Base-by-base conservation (phyloP, 2,888 invertebrate genomes). In the Morpho achilles region DNA sequence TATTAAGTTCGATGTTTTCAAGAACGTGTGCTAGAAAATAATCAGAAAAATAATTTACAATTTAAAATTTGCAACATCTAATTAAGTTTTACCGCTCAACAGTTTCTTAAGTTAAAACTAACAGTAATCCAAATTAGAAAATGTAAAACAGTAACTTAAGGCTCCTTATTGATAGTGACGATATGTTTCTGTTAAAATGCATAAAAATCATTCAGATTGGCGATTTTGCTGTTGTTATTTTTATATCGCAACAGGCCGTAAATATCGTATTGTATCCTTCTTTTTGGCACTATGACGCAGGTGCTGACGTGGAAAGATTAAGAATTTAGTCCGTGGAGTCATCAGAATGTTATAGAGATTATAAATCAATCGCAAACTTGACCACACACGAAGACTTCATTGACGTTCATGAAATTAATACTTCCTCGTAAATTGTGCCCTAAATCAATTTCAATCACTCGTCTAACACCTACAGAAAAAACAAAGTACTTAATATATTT, bases 211-310 rank as follows among this genome's bases (percentile, higher is more conserved):
- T 32, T 32, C 32, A 32, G 32, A 32, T 32, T 32, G 42, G 50
- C 8, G 48, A 51, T 61, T 56, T 44, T 41, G 40, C 46, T 46
- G 9, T 40, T 42, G 42, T 54, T 54, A 59, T 56, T 58, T 59
- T 58, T 61, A 48, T 54, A 46, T 50, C 44, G 53, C 58, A 50
- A 52, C 54, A 42, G 16, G 44, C 48, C 43, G 50, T 41, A 54
- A 62, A 57, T 51, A 54, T 60, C 50, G 58, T 66, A 69, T 71
- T 72, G 69, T 71, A 60, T 53, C 52, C 60, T 58, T 67, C 60
- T 60, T 70, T 72, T 70, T 68, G 72, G 69, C 56, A 71, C 67
- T 68, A 69, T 72, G 72, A 72, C 72, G 72, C 70, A 72, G 68
- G 60, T 66, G 64, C 56, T 67, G 69, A 72, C 69, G 69, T 67